Evolutionary conservation across 2,888 invertebrate species (phyloP).

Genomic region (Idaea straminata): DNA sequence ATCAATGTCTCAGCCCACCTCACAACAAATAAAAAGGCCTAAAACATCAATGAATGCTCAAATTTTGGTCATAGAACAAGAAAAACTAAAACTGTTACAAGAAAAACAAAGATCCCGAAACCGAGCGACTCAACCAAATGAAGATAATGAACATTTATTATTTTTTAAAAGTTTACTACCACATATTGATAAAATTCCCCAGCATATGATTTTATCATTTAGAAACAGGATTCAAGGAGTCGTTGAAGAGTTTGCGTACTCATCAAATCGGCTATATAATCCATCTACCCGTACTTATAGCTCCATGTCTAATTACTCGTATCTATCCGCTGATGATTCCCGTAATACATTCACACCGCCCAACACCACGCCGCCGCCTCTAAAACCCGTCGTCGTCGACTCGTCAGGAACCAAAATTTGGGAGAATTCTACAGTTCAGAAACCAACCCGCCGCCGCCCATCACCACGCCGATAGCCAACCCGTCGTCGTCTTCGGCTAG

Average conservation of each 20-base stretch:
- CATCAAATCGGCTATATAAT: background rate
- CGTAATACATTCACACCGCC: no score
- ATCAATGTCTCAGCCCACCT: background rate
- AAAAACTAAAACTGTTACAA: slow-evolving; percentile 10
- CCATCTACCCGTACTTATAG: no score
- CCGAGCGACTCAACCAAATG: slow-evolving; percentile 12
- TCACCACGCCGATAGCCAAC: no score
- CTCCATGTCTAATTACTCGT: no score
- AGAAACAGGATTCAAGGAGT: slow-evolving; percentile 20
- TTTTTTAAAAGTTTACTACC: slow-evolving; percentile 26
- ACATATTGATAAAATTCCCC: slow-evolving; percentile 22
- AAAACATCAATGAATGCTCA: slow-evolving; percentile 1
- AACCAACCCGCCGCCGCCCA: no score
- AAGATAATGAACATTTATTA: slow-evolving; percentile 20
- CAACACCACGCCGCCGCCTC: no score
- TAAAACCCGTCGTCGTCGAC: no score
- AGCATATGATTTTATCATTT: slow-evolving; percentile 17
- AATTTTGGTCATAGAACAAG: slow-evolving; percentile 4
- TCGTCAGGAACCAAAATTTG: no score
- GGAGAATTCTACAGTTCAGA: no score
- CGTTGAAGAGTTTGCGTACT: slow-evolving; percentile 22
- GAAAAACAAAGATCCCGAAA: slow-evolving; percentile 9
- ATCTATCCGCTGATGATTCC: no score
- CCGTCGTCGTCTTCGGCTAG: no score
- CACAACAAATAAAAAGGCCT: background rate